Conservation (phyloP, 2,888 invertebrate genomes). For the Antheraea yamamai region DNA sequence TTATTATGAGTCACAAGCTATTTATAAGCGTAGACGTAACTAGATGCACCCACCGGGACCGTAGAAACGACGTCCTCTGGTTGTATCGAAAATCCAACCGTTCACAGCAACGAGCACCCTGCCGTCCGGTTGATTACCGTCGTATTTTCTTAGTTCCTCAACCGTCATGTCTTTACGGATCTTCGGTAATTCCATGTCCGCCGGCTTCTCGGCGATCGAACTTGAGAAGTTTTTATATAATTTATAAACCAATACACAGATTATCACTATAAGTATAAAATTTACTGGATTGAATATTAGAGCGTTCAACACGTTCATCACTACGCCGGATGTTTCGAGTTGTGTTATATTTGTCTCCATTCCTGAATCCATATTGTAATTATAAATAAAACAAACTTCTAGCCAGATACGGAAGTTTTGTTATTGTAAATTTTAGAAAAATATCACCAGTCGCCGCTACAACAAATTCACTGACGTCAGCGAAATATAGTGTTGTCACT, state of each 20-base stretch:
- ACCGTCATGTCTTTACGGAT: conserved; percentile 94
- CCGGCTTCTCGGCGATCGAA: conserved; percentile 48
- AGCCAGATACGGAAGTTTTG: conserved; percentile 36
- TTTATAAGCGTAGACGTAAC: conserved; percentile 58
- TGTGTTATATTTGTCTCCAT: conserved; percentile 58
- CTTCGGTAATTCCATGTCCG: conserved; percentile 84
- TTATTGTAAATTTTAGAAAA: conserved; percentile 49
- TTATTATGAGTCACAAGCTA: conserved; percentile 61
- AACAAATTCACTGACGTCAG: conserved; percentile 65
- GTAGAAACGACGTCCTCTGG: conserved; percentile 94
- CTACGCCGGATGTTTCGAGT: conserved; percentile 44
- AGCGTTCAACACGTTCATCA: conserved; percentile 72
- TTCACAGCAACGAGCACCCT: conserved; percentile 96
- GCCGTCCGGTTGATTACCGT: conserved; percentile 93
- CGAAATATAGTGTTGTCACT: conserved; percentile 23
- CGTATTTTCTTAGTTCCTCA: conserved; percentile 91
- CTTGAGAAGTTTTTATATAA: conserved; percentile 78
- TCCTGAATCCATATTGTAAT: conserved; percentile 57
- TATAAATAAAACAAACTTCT: conserved; percentile 29
- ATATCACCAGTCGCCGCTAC: conserved; percentile 38
- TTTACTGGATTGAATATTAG: conserved; percentile 85
- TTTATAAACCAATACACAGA: conserved; percentile 85
- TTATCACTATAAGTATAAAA: conserved; percentile 83
- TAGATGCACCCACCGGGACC: conserved; percentile 90
- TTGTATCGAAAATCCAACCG: conserved; percentile 97